Conservation (phyloP, 2,113 vertebrate genomes). For the Pygoscelis antarcticus region DNA sequence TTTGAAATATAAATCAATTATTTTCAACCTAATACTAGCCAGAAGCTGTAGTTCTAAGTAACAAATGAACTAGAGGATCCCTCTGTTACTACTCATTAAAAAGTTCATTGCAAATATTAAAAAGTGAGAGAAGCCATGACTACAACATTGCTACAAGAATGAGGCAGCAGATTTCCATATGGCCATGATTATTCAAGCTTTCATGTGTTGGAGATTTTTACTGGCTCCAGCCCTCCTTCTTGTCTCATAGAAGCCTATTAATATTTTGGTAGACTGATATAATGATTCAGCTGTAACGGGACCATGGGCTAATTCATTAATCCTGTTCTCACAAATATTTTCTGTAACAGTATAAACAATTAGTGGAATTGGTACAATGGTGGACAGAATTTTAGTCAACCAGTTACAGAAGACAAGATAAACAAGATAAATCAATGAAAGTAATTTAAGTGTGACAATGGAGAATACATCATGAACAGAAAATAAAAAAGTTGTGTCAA, state of each 20-base stretch:
- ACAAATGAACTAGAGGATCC: slow-evolving; percentile 52
- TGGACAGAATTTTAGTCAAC: background rate
- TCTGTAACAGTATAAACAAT: background rate
- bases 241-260: background rate
- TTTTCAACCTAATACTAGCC: slow-evolving; percentile 50
- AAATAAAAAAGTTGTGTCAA: background rate
- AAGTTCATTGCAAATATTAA: slow-evolving; percentile 50
- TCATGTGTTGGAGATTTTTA: background rate
- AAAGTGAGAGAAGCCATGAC: slow-evolving; percentile 27
- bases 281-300: background rate
- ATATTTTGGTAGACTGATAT: background rate
- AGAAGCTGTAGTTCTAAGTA: slow-evolving; percentile 65
- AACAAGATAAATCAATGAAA: background rate
- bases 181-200: slow-evolving; percentile 48
- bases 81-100: slow-evolving; percentile 62
- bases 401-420: background rate
- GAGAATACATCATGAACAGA: background rate
- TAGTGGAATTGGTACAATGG: background rate
- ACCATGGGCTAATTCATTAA: background rate
- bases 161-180: slow-evolving; percentile 33
- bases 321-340: background rate
- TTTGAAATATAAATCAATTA: slow-evolving; percentile 67
- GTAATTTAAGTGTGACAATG: background rate
- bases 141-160: background rate
- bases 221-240: background rate